Evolutionary conservation across 53 echinoderm and acorn worm genomes (phyloP), one percentile per base, ranked within the genome.

Genomic region (Echinarachnius parma): DNA sequence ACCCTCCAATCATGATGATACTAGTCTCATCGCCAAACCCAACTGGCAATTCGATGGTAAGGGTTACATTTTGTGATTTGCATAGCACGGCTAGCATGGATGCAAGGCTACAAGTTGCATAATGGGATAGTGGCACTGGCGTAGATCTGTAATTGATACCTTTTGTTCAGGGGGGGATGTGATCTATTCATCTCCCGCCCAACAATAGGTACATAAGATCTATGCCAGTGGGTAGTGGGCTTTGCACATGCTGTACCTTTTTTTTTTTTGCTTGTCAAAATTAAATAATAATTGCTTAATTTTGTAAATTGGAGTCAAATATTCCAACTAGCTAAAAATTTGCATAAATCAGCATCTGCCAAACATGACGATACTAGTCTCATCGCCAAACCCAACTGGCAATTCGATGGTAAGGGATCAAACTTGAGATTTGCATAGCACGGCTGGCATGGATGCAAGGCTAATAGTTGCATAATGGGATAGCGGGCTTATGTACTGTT

Each of bases 11-110:
- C 52, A 49, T n/a, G n/a, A n/a, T n/a, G n/a, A n/a, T 7, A 14
- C 68, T 3, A 25, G 52, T 52, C 31, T 32, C 14, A 30, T 32
- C 15, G 34, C 48, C 21, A 68, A 68, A 35, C 68, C 50, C 10
- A 30, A 49, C 16, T 68, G 68, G 68, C 68, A 68, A 34, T 68
- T 52, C 32, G 68, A 68, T 52, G 68, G 68, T 68, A 68, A 68
- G 66, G 34, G 44, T 45, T 62, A 35, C 35, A 39, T 37, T 15
- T 62, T 37, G 34, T 15, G 9, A 15, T n/a, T 0, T 60, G 60
- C 62, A 62, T 62, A n/a, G 62, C 8, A 4, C 20, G 8, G 2
- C 24, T 11, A 22, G 14, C 39, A 4, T 3, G 31, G 39, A 22
- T 21, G 8, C 35, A 4, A 61, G 61, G 14, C 39, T 35, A 35